These are phyloP conservation scores for Mus minutoides DNA, from an alignment of 2,797 vertebrate genomes.

Conservation along the genomic window DNA sequence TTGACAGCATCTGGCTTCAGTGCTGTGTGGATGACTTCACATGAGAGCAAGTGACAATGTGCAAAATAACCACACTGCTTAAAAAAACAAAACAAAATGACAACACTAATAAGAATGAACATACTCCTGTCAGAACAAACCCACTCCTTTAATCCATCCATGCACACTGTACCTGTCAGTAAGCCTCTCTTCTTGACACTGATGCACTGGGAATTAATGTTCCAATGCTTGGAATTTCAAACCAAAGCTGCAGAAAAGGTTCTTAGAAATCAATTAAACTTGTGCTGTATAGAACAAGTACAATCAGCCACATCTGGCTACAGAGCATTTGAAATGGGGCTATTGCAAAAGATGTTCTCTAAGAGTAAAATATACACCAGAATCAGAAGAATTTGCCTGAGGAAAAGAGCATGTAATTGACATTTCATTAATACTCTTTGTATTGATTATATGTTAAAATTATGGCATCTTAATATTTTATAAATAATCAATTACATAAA, in stretches of 20 bases:
- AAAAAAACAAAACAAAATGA: not conserved
- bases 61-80: not conserved
- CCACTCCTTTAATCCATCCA: not conserved
- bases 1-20: not conserved
- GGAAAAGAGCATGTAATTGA: not conserved
- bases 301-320: not conserved
- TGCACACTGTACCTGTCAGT: not conserved
- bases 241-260: not conserved
- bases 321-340: not conserved
- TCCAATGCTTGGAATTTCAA: not conserved
- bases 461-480: conserved; percentile 23
- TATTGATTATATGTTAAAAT: conserved; percentile 44
- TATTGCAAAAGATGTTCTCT: not conserved
- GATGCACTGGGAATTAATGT: not conserved
- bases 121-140: not conserved
- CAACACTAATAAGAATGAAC: not conserved
- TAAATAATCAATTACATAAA: not conserved
- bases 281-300: not conserved
- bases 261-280: not conserved
- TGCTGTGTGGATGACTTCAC: not conserved
- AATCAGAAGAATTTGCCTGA: conserved; percentile 22
- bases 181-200: not conserved
- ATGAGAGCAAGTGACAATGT: not conserved
- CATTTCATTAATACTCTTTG: conserved; percentile 11
- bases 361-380: not conserved